Evolutionary conservation across 2,113 vertebrate genomes (phyloP).

Genomic region (Chloropsis cyanopogon): DNA sequence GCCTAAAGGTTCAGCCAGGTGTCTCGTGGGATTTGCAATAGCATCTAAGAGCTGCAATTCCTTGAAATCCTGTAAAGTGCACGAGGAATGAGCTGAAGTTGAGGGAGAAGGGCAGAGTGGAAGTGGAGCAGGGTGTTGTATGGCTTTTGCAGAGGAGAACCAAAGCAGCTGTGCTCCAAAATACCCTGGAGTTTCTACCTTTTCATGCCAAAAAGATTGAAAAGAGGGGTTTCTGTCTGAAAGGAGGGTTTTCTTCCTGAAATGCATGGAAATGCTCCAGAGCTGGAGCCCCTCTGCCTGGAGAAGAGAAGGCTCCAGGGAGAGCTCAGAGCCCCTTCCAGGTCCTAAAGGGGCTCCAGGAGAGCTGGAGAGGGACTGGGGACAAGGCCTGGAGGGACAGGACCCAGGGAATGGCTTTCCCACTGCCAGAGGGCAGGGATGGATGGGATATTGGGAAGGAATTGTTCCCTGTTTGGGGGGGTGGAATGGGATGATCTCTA

Average conservation of each 20-base stretch:
- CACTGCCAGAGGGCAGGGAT: not conserved
- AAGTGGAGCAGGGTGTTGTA: not conserved
- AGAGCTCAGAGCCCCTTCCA: not conserved
- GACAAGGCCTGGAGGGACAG: not conserved
- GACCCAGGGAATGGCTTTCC: not conserved
- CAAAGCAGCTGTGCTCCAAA: not conserved
- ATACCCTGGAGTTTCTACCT: not conserved
- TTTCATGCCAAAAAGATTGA: not conserved
- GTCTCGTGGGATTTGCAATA: not conserved
- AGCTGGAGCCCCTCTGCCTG: not conserved
- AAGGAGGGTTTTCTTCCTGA: not conserved
- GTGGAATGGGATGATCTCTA: no score
- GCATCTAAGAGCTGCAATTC: not conserved
- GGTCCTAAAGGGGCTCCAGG: not conserved
- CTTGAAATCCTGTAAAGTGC: not conserved
- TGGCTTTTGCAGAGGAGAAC: not conserved
- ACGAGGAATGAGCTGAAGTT: not conserved
- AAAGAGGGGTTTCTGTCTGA: not conserved
- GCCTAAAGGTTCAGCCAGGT: constrained; percentile 7
- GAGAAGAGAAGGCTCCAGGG: not conserved
- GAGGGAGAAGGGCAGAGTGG: not conserved
- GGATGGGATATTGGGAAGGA: not conserved
- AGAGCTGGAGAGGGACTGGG: not conserved
- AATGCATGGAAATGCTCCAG: not conserved
- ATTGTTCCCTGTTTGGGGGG: accelerated